phyloP scores from a whole-genome alignment of 1,140 invertebrate species.

The Dryas iulia region DNA sequence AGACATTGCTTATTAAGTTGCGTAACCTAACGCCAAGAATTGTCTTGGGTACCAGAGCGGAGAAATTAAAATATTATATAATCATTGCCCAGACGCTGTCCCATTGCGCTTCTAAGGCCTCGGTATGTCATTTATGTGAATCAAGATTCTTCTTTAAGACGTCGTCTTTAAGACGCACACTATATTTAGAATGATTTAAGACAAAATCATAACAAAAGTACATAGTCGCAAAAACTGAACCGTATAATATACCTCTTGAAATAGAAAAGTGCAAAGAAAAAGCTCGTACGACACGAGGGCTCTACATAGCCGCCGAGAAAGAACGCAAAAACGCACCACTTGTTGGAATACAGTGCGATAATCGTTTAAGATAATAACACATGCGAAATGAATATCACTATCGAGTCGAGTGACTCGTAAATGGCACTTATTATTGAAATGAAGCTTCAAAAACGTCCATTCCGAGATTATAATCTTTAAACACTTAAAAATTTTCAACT shows the following conservation, averaged over 20 bases:
- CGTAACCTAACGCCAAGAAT: too few species aligned
- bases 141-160: too few species aligned
- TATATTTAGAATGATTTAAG: too few species aligned
- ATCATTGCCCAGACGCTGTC: too few species aligned
- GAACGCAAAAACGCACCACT: slow-evolving; percentile 38
- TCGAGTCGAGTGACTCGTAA: slow-evolving; percentile 33
- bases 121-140: too few species aligned
- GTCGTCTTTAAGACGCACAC: too few species aligned
- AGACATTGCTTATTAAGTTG: too few species aligned
- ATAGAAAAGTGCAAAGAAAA: slow-evolving; percentile 2
- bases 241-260: neutral
- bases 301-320: slow-evolving; percentile 20
- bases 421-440: slow-evolving; percentile 19
- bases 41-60: too few species aligned
- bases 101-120: too few species aligned
- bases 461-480: neutral
- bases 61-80: too few species aligned
- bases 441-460: neutral
- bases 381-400: slow-evolving; percentile 39
- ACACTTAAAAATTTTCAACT: neutral
- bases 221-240: neutral
- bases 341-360: slow-evolving; percentile 35
- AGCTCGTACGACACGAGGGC: slow-evolving; percentile 22
- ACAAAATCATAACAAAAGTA: neutral
- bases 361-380: slow-evolving; percentile 39